A percentile compares a stretch with the other conserved stretches of the same genome.
Evolutionary conservation across 1,140 invertebrate species (phyloP).

Genomic region (Zaprionus tsacasi): DNA sequence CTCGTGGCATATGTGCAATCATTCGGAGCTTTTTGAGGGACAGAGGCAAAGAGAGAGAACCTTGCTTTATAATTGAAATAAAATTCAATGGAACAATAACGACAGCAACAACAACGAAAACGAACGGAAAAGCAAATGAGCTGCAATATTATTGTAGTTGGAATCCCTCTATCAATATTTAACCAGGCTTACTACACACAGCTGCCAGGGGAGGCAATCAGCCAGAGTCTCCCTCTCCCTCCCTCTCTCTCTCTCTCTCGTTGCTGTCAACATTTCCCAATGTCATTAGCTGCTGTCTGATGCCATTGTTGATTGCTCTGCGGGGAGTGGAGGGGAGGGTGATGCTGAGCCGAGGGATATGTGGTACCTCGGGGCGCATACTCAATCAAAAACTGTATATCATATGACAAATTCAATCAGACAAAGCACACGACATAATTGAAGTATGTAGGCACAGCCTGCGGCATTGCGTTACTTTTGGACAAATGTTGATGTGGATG

Average conservation of each 20-base stretch:
- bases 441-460: conserved; percentile 53
- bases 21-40: conserved; percentile 55
- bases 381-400: conserved; percentile 78
- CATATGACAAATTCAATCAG: conserved; percentile 80
- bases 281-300: conserved; percentile 54
- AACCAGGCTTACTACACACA: conserved; percentile 38
- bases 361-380: conserved; percentile 53
- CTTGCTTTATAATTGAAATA: conserved; percentile 53
- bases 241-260: background rate
- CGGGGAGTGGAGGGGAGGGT: background rate
- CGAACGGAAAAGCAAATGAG: background rate
- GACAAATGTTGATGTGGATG: conserved; percentile 45
- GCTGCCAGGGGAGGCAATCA: conserved; percentile 34
- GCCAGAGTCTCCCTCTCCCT: conserved; percentile 14
- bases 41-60: background rate
- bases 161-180: conserved; percentile 68
- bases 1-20: conserved; percentile 69
- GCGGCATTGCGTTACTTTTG: conserved; percentile 26
- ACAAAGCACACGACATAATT: conserved; percentile 74
- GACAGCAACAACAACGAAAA: conserved; percentile 16
- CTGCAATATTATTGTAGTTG: conserved; percentile 34
- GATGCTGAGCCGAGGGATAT: background rate
- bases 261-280: conserved; percentile 40
- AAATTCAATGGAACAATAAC: conserved; percentile 39
- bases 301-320: conserved; percentile 24